These are phyloP conservation scores for Timema cristinae DNA, from an alignment of 2,888 invertebrate genomes.

Conservation along the genomic window DNA sequence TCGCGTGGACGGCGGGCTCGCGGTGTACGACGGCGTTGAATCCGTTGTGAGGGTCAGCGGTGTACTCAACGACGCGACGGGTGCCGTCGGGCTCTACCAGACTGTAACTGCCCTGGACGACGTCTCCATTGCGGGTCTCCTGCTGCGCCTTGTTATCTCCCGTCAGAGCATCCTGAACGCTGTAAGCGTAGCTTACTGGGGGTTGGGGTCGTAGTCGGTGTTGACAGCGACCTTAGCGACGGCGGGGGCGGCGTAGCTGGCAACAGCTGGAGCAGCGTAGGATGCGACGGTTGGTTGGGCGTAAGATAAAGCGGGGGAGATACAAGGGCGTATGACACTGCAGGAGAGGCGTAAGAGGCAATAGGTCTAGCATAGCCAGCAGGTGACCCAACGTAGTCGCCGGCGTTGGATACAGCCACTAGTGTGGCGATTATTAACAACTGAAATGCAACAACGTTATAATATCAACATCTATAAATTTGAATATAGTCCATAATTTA, in stretches of 20 bases:
- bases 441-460: slow-evolving; percentile 27
- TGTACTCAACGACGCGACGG: slow-evolving; percentile 35
- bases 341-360: slow-evolving; percentile 20
- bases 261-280: slow-evolving; percentile 3
- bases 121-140: slow-evolving; percentile 36
- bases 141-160: slow-evolving; percentile 36
- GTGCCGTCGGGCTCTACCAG: slow-evolving; percentile 36
- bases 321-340: slow-evolving; percentile 4
- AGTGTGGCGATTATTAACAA: slow-evolving; percentile 35
- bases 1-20: slow-evolving; percentile 23
- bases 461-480: no score
- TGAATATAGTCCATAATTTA: no score
- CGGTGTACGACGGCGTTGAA: slow-evolving; percentile 36
- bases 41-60: slow-evolving; percentile 36
- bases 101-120: slow-evolving; percentile 35
- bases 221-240: slow-evolving; percentile 25
- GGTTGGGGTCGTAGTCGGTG: slow-evolving; percentile 35
- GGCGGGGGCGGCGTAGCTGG: slow-evolving; percentile 18
- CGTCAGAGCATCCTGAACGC: slow-evolving; percentile 36
- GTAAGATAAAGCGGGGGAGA: slow-evolving; percentile 14
- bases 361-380: slow-evolving; percentile 22
- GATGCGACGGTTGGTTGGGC: not conserved
- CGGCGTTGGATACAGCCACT: slow-evolving; percentile 37
- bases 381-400: slow-evolving; percentile 26
- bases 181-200: slow-evolving; percentile 37